Percentiles rank a stretch among this genome's conserved stretches.
These are phyloP conservation scores for Huso huso DNA, from an alignment of 2,797 vertebrate genomes.

Conservation along the genomic window DNA sequence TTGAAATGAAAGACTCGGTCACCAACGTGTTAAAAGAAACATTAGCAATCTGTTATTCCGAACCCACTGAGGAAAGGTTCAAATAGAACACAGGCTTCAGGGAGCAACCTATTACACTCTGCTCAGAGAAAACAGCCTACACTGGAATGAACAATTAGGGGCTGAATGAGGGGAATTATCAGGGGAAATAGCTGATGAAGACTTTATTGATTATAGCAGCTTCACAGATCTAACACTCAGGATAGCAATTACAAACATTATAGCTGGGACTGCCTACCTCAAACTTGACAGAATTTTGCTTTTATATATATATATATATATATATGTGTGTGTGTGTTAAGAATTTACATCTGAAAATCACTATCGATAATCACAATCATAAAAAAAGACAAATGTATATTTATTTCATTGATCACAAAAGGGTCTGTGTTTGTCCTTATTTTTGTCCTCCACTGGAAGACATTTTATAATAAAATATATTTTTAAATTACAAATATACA, in stretches of 20 bases:
- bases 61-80: slow-evolving; percentile 54
- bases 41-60: slow-evolving; percentile 54
- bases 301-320: background rate
- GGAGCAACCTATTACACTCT: slow-evolving; percentile 36
- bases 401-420: no score
- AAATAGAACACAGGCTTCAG: slow-evolving; percentile 51
- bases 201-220: slow-evolving; percentile 82
- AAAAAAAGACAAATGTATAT: background rate
- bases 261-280: slow-evolving; percentile 33
- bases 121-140: slow-evolving; percentile 47
- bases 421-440: no score
- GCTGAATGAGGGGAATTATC: slow-evolving; percentile 67
- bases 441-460: no score
- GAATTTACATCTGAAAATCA: no score
- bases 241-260: slow-evolving; percentile 61
- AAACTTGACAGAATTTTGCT: background rate
- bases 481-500: no score
- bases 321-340: background rate
- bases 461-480: no score
- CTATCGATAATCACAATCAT: background rate
- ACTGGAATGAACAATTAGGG: slow-evolving; percentile 67
- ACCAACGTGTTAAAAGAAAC: slow-evolving; percentile 51
- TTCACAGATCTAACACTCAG: slow-evolving; percentile 63
- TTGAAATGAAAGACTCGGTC: slow-evolving; percentile 37
- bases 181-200: slow-evolving; percentile 79